phyloP scores from a whole-genome alignment of 2,797 vertebrate species.

The Melanogrammus aeglefinus region DNA sequence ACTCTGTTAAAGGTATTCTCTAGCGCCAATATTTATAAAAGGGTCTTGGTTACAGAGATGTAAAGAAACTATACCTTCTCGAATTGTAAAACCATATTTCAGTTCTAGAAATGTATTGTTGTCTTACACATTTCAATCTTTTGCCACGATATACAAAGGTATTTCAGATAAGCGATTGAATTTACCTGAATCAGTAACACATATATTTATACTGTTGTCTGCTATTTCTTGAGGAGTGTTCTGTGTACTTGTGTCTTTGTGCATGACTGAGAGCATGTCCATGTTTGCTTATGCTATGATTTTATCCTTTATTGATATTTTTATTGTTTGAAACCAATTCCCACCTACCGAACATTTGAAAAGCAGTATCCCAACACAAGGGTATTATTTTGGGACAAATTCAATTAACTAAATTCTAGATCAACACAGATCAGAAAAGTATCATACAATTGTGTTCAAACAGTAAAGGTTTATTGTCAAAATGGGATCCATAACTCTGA shows the following conservation, averaged over 20 bases:
- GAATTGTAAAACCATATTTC: background rate
- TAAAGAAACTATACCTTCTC: background rate
- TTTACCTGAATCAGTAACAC: no score
- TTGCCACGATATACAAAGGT: no score
- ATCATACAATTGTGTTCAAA: background rate
- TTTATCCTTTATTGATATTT: background rate
- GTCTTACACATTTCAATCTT: no score
- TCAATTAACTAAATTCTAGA: background rate
- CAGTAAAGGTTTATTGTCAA: background rate
- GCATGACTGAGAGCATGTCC: background rate
- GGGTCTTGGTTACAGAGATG: background rate
- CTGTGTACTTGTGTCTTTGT: background rate
- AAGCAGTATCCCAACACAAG: background rate
- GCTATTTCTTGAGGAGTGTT: background rate
- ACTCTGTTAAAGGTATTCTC: background rate
- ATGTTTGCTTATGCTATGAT: background rate
- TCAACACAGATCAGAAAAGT: background rate
- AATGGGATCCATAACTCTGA: background rate
- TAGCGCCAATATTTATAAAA: background rate
- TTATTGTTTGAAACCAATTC: background rate
- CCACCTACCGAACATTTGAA: background rate
- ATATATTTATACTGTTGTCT: background rate
- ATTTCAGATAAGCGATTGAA: no score
- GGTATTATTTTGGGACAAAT: background rate
- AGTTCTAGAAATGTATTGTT: background rate